Conservation (phyloP, 2,113 vertebrate genomes). For the mouse (Mus musculus) region DNA sequence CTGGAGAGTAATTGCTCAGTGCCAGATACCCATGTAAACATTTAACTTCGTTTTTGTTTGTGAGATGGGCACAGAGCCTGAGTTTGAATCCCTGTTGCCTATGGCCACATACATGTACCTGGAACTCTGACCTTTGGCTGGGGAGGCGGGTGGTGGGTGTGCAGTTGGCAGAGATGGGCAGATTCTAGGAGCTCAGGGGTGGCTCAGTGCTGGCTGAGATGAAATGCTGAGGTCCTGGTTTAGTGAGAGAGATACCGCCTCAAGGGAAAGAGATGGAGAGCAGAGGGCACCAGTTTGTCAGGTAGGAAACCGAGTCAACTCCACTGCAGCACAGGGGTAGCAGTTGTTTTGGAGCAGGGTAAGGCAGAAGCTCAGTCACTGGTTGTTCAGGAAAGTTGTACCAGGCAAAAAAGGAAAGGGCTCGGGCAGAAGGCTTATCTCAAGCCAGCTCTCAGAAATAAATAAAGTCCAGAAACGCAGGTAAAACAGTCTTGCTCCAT, state of each 20-base stretch:
- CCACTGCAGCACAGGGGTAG: background rate
- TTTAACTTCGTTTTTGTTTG: constrained; percentile 1
- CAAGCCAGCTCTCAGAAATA: constrained; percentile 18
- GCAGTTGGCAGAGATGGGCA: background rate
- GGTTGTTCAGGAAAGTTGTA: constrained; percentile 1
- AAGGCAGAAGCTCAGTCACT: background rate
- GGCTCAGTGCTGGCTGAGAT: too few relatives aligned
- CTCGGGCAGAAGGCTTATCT: background rate
- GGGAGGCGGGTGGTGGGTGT: background rate
- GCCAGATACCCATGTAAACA: background rate
- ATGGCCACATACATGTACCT: background rate
- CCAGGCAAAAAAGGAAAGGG: background rate
- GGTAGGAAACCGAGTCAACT: background rate
- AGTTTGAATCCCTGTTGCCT: background rate
- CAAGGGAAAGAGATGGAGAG: background rate
- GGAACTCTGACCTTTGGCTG: background rate
- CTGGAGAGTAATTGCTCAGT: background rate
- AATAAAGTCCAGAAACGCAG: constrained; percentile 3
- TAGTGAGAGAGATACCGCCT: background rate
- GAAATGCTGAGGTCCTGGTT: background rate
- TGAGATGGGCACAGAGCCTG: background rate
- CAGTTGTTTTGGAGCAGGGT: background rate
- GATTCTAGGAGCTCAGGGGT: background rate
- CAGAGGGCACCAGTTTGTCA: background rate
- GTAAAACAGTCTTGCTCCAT: background rate